Evolutionary conservation across 2,113 vertebrate species (phyloP), one percentile per base, ranked within the genome.

Genomic region (Dendrocopos noguchii): DNA sequence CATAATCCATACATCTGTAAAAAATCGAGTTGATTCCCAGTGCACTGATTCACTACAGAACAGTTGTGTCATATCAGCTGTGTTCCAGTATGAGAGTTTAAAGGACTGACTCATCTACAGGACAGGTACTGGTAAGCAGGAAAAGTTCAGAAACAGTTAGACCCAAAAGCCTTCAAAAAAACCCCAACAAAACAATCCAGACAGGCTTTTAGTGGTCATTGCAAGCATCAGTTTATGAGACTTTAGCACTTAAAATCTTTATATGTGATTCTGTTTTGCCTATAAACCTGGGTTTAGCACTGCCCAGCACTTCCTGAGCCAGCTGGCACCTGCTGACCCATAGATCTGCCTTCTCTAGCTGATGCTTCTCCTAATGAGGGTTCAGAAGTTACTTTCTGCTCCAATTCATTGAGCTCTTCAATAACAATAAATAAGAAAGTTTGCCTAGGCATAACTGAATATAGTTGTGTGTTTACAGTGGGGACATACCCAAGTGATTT

Each of bases 361-460:
- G 55, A 6, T 21, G 2, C 47, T 18, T 65, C 74, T 73, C 3
- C 47, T 93, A 61, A 65, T 10, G 85, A 90, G 68, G 56, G 64
- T 29, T 80, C 42, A 34, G 31, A 57, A 93, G 68, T 80, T 80
- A 46, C 74, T 85, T 91, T 85, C 85, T 91, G 73, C 88, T 91
- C 68, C 22, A 72, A 4, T 91, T 88, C 68, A 12, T 57, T 36
- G 64, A 20, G n/a, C 56, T 93, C 31, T 77, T 90, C 52, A 44
- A 3, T 3, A 71, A 36, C 76, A 60, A 31, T 71, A 90, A 77
- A 47, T n/a, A 34, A 56, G 34, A 29, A 92, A 50, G 33, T 44
- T 66, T 93, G 28, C 34, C 52, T 18, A 21, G 25, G 61, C 42
- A 73, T 76, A 20, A 27, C 28, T 65, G 28, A 3, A 31, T 15